Base-by-base conservation (phyloP, 2,113 vertebrate species). In the Pelodiscus sinensis region DNA sequence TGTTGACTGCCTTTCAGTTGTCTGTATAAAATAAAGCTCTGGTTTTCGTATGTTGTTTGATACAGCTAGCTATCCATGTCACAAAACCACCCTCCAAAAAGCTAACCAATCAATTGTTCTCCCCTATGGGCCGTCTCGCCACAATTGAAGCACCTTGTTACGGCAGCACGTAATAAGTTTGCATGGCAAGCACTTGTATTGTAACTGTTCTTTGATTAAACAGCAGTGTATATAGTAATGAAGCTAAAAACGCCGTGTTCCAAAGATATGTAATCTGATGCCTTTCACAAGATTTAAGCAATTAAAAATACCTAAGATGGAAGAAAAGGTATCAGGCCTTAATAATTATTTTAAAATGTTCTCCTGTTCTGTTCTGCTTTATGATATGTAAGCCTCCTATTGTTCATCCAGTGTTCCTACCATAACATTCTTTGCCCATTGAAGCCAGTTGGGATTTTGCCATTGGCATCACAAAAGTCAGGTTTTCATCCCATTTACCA, bases 401-500 rank as follows among this genome's bases (percentile, higher is more conserved):
- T 0, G 0, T 56, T 86, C 38, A 50, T 9, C 58, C 73, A 78
- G 2, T 73, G n/a, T 77, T 82, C 84, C 51, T 83, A 75, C 6
- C 51, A n/a, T 8, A 50, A 16, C 80, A 56, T 51, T 58, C 52
- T 55, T 73, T 52, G 0, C 0, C 10, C 6, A 0, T 19, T 80
- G 50, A 16, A 0, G 0, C 54, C 38, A 31, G 15, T 31, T 25
- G 29, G 38, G 57, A 9, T 2, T 52, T 0, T 0, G 73, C 44
- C 14, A 75, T 10, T 57, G 1, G 38, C 68, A 75, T 84, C 87
- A 2, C 29, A 3, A 35, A 84, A 14, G 50, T 38, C 2, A 11
- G 78, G 51, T n/a, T 90, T 6, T 2, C 15, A 65, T 68, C 73
- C 73, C 0, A 0, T 79, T 79, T 0, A 0, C 38, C 68, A 31